Conservation (phyloP, 1,140 invertebrate species). For the Babylonia areolata region DNA sequence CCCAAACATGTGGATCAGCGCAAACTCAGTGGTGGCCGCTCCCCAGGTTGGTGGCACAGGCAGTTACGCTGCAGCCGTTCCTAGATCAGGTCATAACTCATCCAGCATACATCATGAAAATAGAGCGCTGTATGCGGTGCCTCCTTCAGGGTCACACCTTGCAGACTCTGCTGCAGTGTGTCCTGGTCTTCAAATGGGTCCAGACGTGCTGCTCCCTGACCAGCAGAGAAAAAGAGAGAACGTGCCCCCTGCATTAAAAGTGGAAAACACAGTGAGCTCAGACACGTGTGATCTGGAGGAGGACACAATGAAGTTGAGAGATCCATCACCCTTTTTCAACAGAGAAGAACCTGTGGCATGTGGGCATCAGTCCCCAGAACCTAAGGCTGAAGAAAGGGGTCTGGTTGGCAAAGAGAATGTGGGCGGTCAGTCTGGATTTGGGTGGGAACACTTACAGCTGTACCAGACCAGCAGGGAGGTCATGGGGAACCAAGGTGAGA, state of each 20-base stretch:
- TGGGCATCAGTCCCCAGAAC: not conserved
- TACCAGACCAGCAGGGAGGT: constrained; percentile 15
- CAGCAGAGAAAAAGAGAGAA: not conserved
- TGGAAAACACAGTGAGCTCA: not conserved
- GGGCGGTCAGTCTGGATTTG: not conserved
- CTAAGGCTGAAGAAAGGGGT: not conserved
- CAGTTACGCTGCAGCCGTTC: not conserved
- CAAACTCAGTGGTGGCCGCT: no score
- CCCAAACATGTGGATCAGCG: no score
- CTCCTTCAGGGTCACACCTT: not conserved
- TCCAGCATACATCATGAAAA: not conserved
- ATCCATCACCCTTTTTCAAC: not conserved
- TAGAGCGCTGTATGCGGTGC: not conserved
- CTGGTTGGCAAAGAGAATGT: not conserved
- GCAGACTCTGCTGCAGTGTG: not conserved
- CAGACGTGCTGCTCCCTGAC: not conserved
- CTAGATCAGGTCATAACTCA: not conserved
- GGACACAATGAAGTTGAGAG: not conserved
- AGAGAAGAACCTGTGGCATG: not conserved
- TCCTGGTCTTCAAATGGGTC: not conserved
- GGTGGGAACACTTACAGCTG: constrained; percentile 22
- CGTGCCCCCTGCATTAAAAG: not conserved
- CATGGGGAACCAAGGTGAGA: not conserved
- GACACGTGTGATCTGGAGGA: not conserved
- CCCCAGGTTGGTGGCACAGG: not conserved